A percentile compares a stretch with the other conserved stretches of the same genome.
Conservation (phyloP, 2,888 invertebrate species). For the Campopleginae sp. region DNA sequence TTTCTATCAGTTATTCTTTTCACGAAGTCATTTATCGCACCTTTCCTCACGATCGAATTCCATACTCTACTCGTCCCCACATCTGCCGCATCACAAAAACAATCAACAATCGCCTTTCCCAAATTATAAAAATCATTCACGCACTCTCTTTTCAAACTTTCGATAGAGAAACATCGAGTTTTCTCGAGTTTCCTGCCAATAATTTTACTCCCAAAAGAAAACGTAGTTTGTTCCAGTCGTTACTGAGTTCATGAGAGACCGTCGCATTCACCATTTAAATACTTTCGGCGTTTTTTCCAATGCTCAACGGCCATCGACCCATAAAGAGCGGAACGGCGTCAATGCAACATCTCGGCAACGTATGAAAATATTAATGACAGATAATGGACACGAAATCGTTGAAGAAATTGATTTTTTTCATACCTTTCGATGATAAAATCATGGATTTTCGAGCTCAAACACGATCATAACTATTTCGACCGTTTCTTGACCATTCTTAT, state of each 20-base stretch:
- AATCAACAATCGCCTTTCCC: background rate
- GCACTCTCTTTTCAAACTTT: slow-evolving; percentile 24
- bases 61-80: background rate
- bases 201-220: slow-evolving; percentile 25
- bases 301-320: background rate
- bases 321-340: background rate
- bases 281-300: background rate
- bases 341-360: background rate
- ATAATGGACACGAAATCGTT: background rate
- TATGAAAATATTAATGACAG: background rate
- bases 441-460: background rate
- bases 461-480: background rate
- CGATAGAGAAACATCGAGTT: background rate
- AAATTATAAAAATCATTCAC: slow-evolving; percentile 44
- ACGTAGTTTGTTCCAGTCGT: slow-evolving; percentile 7
- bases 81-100: slow-evolving; percentile 55
- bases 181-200: slow-evolving; percentile 38
- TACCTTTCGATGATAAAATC: background rate
- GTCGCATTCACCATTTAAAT: background rate
- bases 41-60: slow-evolving; percentile 54
- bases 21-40: slow-evolving; percentile 63
- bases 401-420: background rate
- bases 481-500: background rate
- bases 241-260: background rate
- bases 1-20: slow-evolving; percentile 51